Base-by-base conservation (phyloP, 2,113 vertebrate genomes). In the Acinonyx jubatus region DNA sequence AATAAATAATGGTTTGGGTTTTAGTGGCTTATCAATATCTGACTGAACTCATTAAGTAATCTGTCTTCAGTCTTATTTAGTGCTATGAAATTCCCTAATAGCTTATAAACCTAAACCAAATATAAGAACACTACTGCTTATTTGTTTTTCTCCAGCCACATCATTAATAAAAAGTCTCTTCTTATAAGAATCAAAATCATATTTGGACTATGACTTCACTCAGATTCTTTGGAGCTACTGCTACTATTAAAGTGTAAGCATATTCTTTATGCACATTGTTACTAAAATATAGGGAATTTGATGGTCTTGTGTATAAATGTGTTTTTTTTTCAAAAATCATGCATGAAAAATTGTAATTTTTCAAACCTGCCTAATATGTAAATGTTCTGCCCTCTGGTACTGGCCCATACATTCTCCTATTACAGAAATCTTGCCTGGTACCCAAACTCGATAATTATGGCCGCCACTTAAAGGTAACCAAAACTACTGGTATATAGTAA, bases 41-140 rank as follows among this genome's bases (percentile, higher is more conserved):
- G 91, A 84, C 69, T 82, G 66, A 97, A 81, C 12, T 97, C 52
- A 73, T 89, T 76, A 78, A 50, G 31, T 94, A 68, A 81, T 92
- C 15, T 79, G 57, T 85, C 78, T 94, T 92, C 80, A 38, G n/a
- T 73, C 61, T 89, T 83, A 80, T 91, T 76, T 96, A 92, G 79
- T 87, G 16, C 38, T 74, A 48, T 55, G n/a, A 97, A 61, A 19
- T 84, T 36, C 55, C 10, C 36, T 65, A 82, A 76, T 84, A 82
- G 78, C 7, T 85, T 78, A 65, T 84, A 90, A 94, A 55, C n/a
- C 33, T 78, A 45, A 83, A 12, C 12, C 19, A 74, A 74, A 96
- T 29, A 12, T 86, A 91, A n/a, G 2, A 65, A 19, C 8, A 84
- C 7, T 57, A n/a, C 12, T 65, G n/a, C 1, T 81, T 73, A 31